Base-by-base conservation (phyloP, 2,113 vertebrate species). In the Chloebia gouldiae region DNA sequence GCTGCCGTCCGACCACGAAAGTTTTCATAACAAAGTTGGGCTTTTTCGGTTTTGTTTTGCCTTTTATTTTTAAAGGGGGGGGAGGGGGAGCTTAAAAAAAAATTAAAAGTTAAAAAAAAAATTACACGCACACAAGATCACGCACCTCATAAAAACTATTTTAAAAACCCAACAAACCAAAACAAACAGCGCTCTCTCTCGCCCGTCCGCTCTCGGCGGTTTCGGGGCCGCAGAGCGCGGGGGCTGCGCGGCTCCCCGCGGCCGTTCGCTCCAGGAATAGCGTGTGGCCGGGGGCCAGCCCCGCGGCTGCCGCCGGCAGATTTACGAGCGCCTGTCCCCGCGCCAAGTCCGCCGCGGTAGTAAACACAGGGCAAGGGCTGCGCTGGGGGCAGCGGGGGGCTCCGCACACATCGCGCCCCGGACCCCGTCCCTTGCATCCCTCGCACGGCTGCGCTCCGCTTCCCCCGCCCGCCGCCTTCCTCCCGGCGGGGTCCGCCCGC, bases 251-350 rank as follows among this genome's bases (percentile, higher is more conserved):
- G 82, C 91, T 81, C 40, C 45, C 79, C 79, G 87, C 86, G 57
- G 63, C 85, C 57, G 19, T 4, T 81, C 96, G 95, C 97, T 98
- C 97, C 97, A 98, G 97, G 97, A 98, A 98, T 96, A 98, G 98
- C 82, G 81, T 92, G 97, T 97, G 97, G 97, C 98, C 91, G 79
- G 81, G 89, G 92, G 97, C 97, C 98, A 97, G 96, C 92, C 96
- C 95, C 94, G 97, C 96, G 95, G 96, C 97, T 95, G 96, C 95
- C 94, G 95, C 71, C 93, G 92, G 96, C 92, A 96, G 97, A 97
- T 98, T 97, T 98, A 98, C 88, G 94, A 96, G 95, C 96, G 93
- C 88, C 92, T 94, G 96, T 93, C 94, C 51, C 95, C 86, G 81
- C 96, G 98, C 97, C 98, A 97, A 98, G 88, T 86, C 68, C 92